phyloP scores from a whole-genome alignment of 2,113 vertebrate species.

The Neogobius melanostomus region DNA sequence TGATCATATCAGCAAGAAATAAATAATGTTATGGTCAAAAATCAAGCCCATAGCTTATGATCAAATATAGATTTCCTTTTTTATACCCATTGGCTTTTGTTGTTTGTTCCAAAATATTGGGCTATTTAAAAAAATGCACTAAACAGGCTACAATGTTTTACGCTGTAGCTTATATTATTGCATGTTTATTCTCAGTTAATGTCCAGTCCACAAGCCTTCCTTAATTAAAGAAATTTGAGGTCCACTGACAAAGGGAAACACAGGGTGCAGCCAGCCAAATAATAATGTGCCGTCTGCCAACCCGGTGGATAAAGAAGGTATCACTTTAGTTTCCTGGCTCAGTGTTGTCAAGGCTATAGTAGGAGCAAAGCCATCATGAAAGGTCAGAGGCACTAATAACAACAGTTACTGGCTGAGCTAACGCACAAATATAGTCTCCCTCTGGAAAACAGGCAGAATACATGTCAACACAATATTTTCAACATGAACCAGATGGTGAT shows the following conservation, averaged over 20 bases:
- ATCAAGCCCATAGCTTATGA: too few species aligned
- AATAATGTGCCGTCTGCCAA: conserved; percentile 42
- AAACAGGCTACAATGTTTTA: too few species aligned
- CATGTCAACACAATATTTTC: neutral
- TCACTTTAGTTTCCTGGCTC: conserved; percentile 63
- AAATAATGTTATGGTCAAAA: too few species aligned
- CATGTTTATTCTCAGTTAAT: too few species aligned
- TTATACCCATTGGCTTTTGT: too few species aligned
- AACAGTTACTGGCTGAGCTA: conserved; percentile 23
- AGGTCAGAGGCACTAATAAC: conserved; percentile 51
- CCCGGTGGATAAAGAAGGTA: conserved; percentile 43
- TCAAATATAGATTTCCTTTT: too few species aligned
- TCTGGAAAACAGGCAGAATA: conserved; percentile 10
- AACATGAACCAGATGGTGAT: conserved; percentile 1
- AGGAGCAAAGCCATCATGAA: conserved; percentile 42
- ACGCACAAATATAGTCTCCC: conserved; percentile 12
- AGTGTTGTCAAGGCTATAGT: conserved; percentile 45
- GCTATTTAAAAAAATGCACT: too few species aligned
- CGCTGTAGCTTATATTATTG: too few species aligned
- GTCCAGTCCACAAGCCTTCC: neutral
- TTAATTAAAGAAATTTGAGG: neutral
- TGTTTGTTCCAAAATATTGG: too few species aligned
- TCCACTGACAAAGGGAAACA: conserved; percentile 9
- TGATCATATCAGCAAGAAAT: too few species aligned
- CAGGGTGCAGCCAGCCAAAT: conserved; percentile 27